Percentiles rank a stretch among this genome's conserved stretches.
phyloP scores from a whole-genome alignment of 2,888 invertebrate species.

The Sminthurides aquaticus region DNA sequence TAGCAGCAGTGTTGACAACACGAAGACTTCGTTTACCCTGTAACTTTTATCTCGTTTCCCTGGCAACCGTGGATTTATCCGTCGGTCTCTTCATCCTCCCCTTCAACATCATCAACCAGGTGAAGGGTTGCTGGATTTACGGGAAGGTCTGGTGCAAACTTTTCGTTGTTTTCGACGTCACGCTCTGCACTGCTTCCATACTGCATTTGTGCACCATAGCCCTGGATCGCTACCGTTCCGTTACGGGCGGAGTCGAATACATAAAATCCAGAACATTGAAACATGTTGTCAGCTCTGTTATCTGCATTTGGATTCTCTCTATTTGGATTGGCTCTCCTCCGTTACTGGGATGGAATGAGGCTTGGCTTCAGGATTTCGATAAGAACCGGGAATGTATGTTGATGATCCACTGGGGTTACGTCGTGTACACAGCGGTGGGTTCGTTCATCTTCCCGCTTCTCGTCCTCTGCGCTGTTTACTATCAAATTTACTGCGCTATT shows the following conservation, averaged over 20 bases:
- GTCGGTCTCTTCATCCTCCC: slow-evolving; percentile 97
- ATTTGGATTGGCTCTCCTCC: slow-evolving; percentile 83
- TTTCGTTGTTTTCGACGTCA: slow-evolving; percentile 91
- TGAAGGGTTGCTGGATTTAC: slow-evolving; percentile 86
- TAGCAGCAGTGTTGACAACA: slow-evolving; percentile 83
- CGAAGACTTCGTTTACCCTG: slow-evolving; percentile 91
- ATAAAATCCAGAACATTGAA: slow-evolving; percentile 6
- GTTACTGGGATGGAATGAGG: slow-evolving; percentile 77
- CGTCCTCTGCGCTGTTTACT: slow-evolving; percentile 35
- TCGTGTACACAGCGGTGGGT: slow-evolving; percentile 37
- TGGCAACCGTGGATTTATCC: slow-evolving; percentile 91
- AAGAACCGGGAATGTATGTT: slow-evolving; percentile 65
- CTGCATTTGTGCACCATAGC: slow-evolving; percentile 94
- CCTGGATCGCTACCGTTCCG: slow-evolving; percentile 94
- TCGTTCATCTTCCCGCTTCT: slow-evolving; percentile 38
- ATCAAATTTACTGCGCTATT: slow-evolving; percentile 35
- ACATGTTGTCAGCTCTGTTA: slow-evolving; percentile 50
- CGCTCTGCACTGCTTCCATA: slow-evolving; percentile 95
- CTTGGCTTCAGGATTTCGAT: slow-evolving; percentile 64
- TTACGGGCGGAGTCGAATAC: slow-evolving; percentile 47
- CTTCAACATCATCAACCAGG: slow-evolving; percentile 82
- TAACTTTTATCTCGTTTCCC: slow-evolving; percentile 91
- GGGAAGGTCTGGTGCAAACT: slow-evolving; percentile 94
- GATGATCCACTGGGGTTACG: slow-evolving; percentile 34
- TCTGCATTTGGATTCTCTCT: slow-evolving; percentile 75